Conservation (phyloP, 1,140 invertebrate species). For the Meloidogyne chitwoodi region DNA sequence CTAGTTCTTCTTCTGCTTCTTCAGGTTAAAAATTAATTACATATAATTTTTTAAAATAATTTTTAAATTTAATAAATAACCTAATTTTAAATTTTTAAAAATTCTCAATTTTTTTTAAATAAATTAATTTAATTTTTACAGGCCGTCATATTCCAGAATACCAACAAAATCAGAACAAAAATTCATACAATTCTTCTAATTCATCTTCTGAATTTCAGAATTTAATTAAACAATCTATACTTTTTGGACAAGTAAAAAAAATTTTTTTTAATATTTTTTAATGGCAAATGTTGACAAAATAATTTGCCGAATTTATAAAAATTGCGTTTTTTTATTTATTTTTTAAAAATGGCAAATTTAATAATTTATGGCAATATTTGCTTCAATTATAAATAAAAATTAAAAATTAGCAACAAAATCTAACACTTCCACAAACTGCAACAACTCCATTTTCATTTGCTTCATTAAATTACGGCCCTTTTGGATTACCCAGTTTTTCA, state of each 20-base stretch:
- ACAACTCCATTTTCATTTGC: background rate
- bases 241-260: background rate
- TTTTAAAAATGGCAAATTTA: too few relatives aligned
- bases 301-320: too few relatives aligned
- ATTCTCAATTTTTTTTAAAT: too few relatives aligned
- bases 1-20: background rate
- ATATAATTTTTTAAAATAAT: too few relatives aligned
- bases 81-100: too few relatives aligned
- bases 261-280: background rate
- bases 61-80: too few relatives aligned
- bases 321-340: too few relatives aligned
- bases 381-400: too few relatives aligned
- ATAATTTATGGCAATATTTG: too few relatives aligned
- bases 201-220: background rate
- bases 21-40: slow-evolving; percentile 1
- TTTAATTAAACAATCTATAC: background rate
- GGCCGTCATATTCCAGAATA: background rate
- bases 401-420: background rate
- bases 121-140: background rate
- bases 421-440: background rate
- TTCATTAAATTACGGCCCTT: slow-evolving; percentile 11
- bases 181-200: background rate
- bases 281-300: too few relatives aligned
- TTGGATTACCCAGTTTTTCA: slow-evolving; percentile 9
- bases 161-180: background rate